Percentiles rank a stretch among this genome's conserved stretches.
Conservation (phyloP, 1,140 invertebrate genomes). For the Drosophila bocqueti region DNA sequence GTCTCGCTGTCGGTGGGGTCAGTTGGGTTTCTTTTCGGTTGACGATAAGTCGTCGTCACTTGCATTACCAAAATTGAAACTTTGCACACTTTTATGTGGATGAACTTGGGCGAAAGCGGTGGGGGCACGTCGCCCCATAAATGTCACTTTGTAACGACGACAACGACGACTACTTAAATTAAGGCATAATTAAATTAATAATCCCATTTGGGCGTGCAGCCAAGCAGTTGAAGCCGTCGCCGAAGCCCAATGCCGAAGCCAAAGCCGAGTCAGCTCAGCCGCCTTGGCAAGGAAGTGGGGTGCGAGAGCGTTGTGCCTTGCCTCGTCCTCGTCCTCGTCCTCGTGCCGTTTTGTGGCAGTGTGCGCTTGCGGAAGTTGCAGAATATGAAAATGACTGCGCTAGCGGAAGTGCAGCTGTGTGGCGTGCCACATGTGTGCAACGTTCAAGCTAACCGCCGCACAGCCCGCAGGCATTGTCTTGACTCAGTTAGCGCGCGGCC, state of each 20-base stretch:
- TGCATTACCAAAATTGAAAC: constrained; percentile 78
- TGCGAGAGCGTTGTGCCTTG: constrained; percentile 9
- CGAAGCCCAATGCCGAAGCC: constrained; percentile 2
- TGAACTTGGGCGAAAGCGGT: constrained; percentile 17
- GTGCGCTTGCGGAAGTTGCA: constrained; percentile 66
- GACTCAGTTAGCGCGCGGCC: constrained; percentile 53
- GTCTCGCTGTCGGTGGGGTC: constrained; percentile 31
- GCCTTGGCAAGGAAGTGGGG: constrained; percentile 14
- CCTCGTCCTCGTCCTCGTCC: neutral
- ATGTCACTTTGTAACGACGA: constrained; percentile 73
- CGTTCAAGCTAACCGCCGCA: constrained; percentile 29
- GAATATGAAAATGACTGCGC: constrained; percentile 83
- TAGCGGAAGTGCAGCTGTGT: constrained; percentile 84
- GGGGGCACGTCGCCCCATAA: constrained; percentile 30
- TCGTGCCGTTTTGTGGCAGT: constrained; percentile 26
- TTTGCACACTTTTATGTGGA: constrained; percentile 57
- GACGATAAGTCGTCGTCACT: constrained; percentile 69
- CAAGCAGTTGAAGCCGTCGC: constrained; percentile 42
- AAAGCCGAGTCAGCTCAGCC: neutral
- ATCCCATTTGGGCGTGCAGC: constrained; percentile 78
- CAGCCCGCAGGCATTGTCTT: constrained; percentile 61
- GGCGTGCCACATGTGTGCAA: constrained; percentile 77
- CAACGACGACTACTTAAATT: constrained; percentile 80
- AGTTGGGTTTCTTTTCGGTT: constrained; percentile 63
- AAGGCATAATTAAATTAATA: constrained; percentile 84